Evolutionary conservation across 2,888 invertebrate species (phyloP), one percentile per base, ranked within the genome.

Genomic region (Rhaphigaster nebulosa): DNA sequence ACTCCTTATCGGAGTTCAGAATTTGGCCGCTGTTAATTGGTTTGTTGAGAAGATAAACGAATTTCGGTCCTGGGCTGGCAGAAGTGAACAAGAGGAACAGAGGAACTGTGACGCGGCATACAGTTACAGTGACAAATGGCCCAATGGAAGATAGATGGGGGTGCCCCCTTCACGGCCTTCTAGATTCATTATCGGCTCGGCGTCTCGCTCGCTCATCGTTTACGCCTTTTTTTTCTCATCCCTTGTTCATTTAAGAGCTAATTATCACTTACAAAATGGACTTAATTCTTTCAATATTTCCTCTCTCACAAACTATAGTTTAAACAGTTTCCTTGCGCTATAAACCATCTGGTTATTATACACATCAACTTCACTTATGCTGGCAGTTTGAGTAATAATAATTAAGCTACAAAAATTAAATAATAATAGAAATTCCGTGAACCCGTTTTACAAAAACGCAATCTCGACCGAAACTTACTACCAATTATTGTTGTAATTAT

Each of bases 101-200:
- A 76, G 70, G 38, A 8, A 76, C 34, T 0, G 70, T 38, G 70
- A 38, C 70, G 23, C 23, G 38, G 20, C 34, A 23, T 2, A 34
- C 38, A 76, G 70, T 38, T 34, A 34, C 34, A 13, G 70, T 76
- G 70, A 76, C 70, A 76, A 76, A 76, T 76, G 38, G 38, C 70
- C 70, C 23, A 38, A 76, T 38, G 23, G 20, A 38, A 38, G 70
- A 76, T 76, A 38, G 38, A 76, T 76, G 70, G 12, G 70, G n/a
- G 70, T 38, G 20, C 34, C 34, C 70, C 38, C 70, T 76, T 76
- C 38, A 76, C 70, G 70, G 34, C 70, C 70, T 76, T 76, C 70
- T 76, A 23, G 70, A 76, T 76, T 76, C 38, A 76, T 76, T 76
- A 76, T 34, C 70, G 1, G 70, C 34, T 76, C 38, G 38, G 70